Percentiles rank a stretch among this genome's conserved stretches.
Conservation (phyloP, 2,888 invertebrate genomes). For the Dasypogon diadema region DNA sequence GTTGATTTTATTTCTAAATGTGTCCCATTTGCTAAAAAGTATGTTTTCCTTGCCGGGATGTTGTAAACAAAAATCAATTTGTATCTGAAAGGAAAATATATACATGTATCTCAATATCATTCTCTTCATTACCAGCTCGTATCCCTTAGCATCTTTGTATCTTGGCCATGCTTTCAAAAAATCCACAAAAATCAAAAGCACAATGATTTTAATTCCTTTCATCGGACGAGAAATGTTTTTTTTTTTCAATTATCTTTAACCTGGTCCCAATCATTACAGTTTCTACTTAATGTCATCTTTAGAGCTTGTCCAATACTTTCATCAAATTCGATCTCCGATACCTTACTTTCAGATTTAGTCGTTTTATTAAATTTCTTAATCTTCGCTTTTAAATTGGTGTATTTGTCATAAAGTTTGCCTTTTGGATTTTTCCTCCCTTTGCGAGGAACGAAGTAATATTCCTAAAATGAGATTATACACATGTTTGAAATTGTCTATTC, state of each 20-base stretch:
- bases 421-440: not conserved
- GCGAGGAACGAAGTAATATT: constrained; percentile 10
- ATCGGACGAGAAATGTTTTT: not conserved
- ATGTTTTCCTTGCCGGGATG: not conserved
- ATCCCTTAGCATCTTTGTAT: constrained; percentile 8
- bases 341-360: not conserved
- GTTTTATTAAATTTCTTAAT: constrained; percentile 1
- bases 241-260: constrained; percentile 8
- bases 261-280: constrained; percentile 15
- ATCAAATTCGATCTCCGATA: constrained; percentile 2
- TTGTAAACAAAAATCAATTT: not conserved
- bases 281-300: not conserved
- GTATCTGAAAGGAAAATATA: not conserved
- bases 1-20: not conserved
- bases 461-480: no score
- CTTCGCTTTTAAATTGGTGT: constrained; percentile 5
- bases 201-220: not conserved
- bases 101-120: not conserved
- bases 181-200: not conserved
- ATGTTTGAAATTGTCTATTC: no score
- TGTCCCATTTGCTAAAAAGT: not conserved
- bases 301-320: not conserved
- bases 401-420: constrained; percentile 10
- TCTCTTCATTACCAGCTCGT: not conserved
- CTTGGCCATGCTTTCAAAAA: constrained; percentile 1